These are phyloP conservation scores for Acanthaster planci DNA, from an alignment of 35 echinoderm and acorn worm genomes.

Conservation along the genomic window DNA sequence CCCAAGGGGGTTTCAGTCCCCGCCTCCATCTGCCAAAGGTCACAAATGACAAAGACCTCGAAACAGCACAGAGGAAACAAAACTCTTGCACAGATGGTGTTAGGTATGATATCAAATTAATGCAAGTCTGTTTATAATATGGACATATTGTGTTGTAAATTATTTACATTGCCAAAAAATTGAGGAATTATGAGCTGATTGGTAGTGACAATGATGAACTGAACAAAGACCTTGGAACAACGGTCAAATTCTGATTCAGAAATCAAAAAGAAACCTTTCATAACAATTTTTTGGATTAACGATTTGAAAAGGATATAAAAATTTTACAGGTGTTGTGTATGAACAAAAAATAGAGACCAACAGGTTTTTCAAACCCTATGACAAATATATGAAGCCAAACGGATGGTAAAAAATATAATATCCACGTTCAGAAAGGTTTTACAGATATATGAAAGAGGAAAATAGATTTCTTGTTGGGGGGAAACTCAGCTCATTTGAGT, in stretches of 20 bases:
- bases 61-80: background rate
- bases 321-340: too few species aligned
- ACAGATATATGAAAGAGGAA: too few species aligned
- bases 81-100: conserved; percentile 9
- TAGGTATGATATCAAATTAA: background rate
- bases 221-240: background rate
- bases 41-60: background rate
- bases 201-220: background rate
- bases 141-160: background rate
- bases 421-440: too few species aligned
- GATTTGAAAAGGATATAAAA: too few species aligned
- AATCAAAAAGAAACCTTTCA: too few species aligned
- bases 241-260: too few species aligned
- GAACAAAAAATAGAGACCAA: too few species aligned
- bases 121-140: background rate
- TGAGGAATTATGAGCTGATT: conserved; percentile 8
- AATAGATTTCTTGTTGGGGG: too few species aligned
- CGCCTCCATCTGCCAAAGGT: background rate
- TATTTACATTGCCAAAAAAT: background rate
- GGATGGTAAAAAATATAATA: too few species aligned
- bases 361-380: too few species aligned
- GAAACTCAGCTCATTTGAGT: background rate
- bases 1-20: background rate
- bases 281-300: too few species aligned
- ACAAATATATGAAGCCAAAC: too few species aligned